Evolutionary conservation across 2,797 vertebrate species (phyloP).

Genomic region (Manis crassicaudata): DNA sequence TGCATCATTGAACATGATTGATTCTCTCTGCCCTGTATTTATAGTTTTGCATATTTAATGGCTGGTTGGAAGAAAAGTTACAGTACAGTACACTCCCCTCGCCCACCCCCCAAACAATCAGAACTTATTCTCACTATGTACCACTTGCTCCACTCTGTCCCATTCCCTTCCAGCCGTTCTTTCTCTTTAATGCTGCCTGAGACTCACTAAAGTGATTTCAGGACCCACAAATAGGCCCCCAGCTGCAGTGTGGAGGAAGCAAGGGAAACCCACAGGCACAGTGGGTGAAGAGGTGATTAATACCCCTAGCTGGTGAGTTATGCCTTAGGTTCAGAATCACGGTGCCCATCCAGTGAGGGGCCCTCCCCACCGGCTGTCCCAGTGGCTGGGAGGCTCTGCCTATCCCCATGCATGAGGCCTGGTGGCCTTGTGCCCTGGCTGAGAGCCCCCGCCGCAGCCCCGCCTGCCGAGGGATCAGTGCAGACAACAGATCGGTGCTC

Average conservation of each 20-base stretch:
- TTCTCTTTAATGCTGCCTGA: background rate
- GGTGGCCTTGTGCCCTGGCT: background rate
- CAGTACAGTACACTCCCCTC: background rate
- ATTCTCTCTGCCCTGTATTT: background rate
- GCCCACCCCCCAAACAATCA: background rate
- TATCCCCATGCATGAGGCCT: accelerated
- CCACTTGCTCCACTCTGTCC: too few relatives aligned
- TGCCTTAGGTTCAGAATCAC: background rate
- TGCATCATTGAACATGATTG: background rate
- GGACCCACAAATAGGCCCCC: background rate
- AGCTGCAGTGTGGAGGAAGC: background rate
- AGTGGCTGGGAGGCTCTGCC: background rate
- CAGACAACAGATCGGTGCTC: background rate
- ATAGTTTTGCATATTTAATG: background rate
- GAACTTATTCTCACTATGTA: background rate
- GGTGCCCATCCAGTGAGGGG: accelerated
- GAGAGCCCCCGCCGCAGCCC: too few relatives aligned
- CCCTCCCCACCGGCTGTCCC: accelerated
- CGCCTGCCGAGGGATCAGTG: background rate
- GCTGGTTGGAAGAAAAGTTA: background rate
- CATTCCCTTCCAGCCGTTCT: too few relatives aligned
- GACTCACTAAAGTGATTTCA: background rate
- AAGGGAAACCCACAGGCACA: background rate
- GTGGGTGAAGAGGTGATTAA: background rate
- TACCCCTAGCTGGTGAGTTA: too few relatives aligned